Percentiles rank a stretch among this genome's conserved stretches.
These are phyloP conservation scores for Psix sp. DNA, from an alignment of 1,140 invertebrate species.

Conservation along the genomic window DNA sequence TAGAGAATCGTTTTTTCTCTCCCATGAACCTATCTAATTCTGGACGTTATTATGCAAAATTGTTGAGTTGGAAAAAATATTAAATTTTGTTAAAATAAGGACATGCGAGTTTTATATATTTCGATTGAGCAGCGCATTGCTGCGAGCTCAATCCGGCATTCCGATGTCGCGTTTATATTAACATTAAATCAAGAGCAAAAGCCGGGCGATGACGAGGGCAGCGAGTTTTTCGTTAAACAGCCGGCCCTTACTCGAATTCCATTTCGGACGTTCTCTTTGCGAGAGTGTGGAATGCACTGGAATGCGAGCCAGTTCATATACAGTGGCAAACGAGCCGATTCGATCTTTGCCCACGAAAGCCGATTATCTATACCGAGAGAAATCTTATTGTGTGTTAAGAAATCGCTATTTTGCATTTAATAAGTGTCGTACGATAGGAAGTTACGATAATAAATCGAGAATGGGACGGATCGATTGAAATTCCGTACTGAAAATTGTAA, in stretches of 20 bases:
- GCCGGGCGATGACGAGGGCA: constrained; percentile 57
- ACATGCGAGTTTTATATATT: too few species aligned
- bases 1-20: too few species aligned
- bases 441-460: background rate
- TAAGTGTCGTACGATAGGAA: constrained; percentile 18
- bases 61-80: too few species aligned
- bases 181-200: constrained; percentile 52
- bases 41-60: too few species aligned
- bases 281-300: constrained; percentile 42
- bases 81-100: too few species aligned
- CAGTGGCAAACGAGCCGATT: constrained; percentile 38
- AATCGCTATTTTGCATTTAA: constrained; percentile 24
- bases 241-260: constrained; percentile 50
- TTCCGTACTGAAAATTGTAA: background rate
- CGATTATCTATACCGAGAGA: constrained; percentile 33
- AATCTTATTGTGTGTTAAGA: constrained; percentile 43
- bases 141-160: constrained; percentile 43
- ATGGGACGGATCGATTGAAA: background rate
- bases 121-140: background rate
- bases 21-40: too few species aligned
- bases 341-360: constrained; percentile 50
- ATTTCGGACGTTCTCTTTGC: constrained; percentile 57
- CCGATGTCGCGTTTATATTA: constrained; percentile 48
- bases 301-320: constrained; percentile 37
- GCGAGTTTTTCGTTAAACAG: constrained; percentile 52